Conservation (phyloP, 2,888 invertebrate species). For the Apamea epomidion region DNA sequence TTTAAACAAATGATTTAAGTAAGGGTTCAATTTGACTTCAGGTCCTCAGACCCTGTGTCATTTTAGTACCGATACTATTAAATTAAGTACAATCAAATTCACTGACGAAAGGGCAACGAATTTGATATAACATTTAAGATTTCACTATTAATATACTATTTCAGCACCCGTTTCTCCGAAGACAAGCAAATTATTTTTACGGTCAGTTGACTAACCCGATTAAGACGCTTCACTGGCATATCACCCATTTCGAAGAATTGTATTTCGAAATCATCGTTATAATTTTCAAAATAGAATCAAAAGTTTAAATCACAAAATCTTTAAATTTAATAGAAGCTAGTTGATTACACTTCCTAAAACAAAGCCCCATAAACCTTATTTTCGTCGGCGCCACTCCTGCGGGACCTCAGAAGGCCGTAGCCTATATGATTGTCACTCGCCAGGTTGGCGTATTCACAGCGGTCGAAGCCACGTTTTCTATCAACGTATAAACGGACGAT, state of each 20-base stretch:
- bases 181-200: conserved; percentile 12
- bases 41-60: background rate
- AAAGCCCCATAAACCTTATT: background rate
- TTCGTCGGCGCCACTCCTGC: background rate
- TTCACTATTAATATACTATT: background rate
- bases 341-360: background rate
- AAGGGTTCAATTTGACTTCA: background rate
- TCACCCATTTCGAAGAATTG: background rate
- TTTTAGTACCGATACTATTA: background rate
- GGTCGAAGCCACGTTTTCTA: conserved; percentile 46
- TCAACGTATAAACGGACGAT: conserved; percentile 49
- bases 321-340: background rate
- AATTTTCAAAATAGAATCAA: background rate
- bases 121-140: background rate
- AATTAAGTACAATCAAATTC: conserved; percentile 4
- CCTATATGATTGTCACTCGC: background rate
- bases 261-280: background rate
- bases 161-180: background rate
- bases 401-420: background rate
- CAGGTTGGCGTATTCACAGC: conserved; percentile 9
- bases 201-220: conserved; percentile 9
- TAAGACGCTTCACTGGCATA: background rate
- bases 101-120: background rate
- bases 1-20: background rate
- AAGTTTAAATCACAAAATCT: background rate